Base-by-base conservation (phyloP, 2,888 invertebrate species). In the Phengaris alcon region DNA sequence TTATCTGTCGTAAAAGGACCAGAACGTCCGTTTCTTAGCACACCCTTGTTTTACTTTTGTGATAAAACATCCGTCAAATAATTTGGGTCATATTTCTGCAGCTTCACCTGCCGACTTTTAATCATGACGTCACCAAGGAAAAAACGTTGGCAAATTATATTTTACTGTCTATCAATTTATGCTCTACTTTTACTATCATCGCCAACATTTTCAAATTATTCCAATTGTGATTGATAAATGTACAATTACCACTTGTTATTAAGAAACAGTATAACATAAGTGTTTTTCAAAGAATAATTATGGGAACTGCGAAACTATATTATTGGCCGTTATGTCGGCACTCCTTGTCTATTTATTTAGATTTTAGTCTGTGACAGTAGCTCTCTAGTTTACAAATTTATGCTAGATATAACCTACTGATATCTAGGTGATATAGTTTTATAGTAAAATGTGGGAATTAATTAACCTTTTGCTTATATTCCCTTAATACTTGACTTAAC, bases 21-120 rank as follows among this genome's bases (percentile, higher is more conserved):
- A 76, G 76, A 78, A 82, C 81, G 79, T 82, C 85, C 82, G 86
- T 83, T 88, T 87, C 85, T 84, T 82, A 86, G 80, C 87, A 85
- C 90, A 86, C 90, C 90, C 83, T 84, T 81, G 77, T 86, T 85
- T 72, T 84, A 85, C 85, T 82, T 88, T 84, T 78, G 80, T 88
- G 91, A 91, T 92, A 90, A 82, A 83, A 88, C 89, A 87, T 91
- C 92, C 92, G 91, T 89, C 88, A 87, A 87, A 85, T 84, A 54
- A 72, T 85, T 69, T 70, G 35, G 35, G 59, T 22, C 64, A 64
- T 35, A 64, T 12, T 44, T 13, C 22, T 35, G 35, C 64, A 64
- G 35, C 9, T 64, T 64, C 59, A 10, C 22, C 10, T 64, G 12
- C 64, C 52, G 4, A 52, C 9, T 52, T 12, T 12, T 52, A 10